phyloP scores from a whole-genome alignment of 2,888 invertebrate species.

The Limenitis camilla region DNA sequence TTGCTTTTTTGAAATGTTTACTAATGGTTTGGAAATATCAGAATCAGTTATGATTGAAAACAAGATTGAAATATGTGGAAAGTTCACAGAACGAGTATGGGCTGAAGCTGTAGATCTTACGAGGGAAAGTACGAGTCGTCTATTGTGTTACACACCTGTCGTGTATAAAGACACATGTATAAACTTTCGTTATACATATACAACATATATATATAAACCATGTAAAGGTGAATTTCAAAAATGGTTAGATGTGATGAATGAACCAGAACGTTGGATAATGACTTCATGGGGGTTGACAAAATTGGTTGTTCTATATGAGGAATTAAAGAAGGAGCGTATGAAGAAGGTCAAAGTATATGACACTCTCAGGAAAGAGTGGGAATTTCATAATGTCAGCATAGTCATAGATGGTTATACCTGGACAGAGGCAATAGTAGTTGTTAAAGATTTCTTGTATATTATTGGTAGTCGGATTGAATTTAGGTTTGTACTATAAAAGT shows the following conservation, averaged over 20 bases:
- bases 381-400: slow-evolving; percentile 41
- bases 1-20: slow-evolving; percentile 37
- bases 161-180: slow-evolving; percentile 44
- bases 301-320: slow-evolving; percentile 55
- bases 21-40: slow-evolving; percentile 27
- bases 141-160: slow-evolving; percentile 36
- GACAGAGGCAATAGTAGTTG: slow-evolving; percentile 37
- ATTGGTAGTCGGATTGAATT: slow-evolving; percentile 64
- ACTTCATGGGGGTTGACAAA: slow-evolving; percentile 49
- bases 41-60: slow-evolving; percentile 27
- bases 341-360: slow-evolving; percentile 57
- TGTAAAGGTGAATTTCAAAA: slow-evolving; percentile 39
- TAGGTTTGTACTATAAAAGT: slow-evolving; percentile 28
- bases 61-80: slow-evolving; percentile 34
- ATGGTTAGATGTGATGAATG: slow-evolving; percentile 51
- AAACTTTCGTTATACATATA: slow-evolving; percentile 34
- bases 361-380: slow-evolving; percentile 49
- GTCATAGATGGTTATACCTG: slow-evolving; percentile 53
- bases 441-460: slow-evolving; percentile 48
- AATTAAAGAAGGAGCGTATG: slow-evolving; percentile 55
- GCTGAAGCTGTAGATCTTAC: slow-evolving; percentile 42
- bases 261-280: slow-evolving; percentile 63
- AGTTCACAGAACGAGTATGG: slow-evolving; percentile 47
- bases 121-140: slow-evolving; percentile 38
- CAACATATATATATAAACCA: slow-evolving; percentile 46